Conservation (phyloP, 30 jellyfish, hydroid and myxozoan species). For the Aurelia coerulea region DNA sequence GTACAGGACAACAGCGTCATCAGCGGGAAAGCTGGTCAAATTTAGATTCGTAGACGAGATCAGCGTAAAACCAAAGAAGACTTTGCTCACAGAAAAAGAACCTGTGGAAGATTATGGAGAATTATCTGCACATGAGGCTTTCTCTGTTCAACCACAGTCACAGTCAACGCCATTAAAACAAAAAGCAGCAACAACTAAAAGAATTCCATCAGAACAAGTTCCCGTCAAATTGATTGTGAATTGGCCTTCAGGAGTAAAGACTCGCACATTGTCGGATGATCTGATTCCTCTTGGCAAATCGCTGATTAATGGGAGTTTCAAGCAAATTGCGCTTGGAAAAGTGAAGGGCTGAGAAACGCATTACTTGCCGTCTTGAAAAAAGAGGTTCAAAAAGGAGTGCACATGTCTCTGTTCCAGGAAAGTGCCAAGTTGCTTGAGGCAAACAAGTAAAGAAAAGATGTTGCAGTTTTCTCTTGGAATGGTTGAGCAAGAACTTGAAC, state of each 20-base stretch:
- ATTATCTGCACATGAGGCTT: too few species aligned
- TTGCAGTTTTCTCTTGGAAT: constrained; percentile 16
- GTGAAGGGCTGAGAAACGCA: constrained; percentile 18
- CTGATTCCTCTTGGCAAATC: not conserved
- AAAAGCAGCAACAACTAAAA: not conserved
- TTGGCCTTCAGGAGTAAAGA: constrained; percentile 2
- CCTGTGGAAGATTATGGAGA: too few species aligned
- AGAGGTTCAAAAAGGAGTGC: constrained; percentile 15
- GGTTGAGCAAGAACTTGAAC: constrained; percentile 15
- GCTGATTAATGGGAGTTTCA: not conserved
- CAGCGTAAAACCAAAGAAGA: too few species aligned
- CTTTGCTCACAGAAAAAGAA: too few species aligned
- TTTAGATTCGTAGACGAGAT: too few species aligned
- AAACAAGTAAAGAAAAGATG: constrained; percentile 9
- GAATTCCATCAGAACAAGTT: not conserved
- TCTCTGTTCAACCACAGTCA: not conserved
- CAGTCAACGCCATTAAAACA: constrained; percentile 1
- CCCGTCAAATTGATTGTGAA: not conserved
- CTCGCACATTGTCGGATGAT: not conserved
- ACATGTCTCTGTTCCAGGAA: constrained; percentile 1
- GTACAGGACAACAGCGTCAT: not conserved
- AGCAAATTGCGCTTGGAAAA: constrained; percentile 16
- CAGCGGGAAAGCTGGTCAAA: not conserved
- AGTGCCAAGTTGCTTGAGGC: constrained; percentile 18
- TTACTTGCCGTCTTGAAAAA: constrained; percentile 1